Evolutionary conservation across 2,113 vertebrate genomes (phyloP).

Genomic region (Connochaetes taurinus): DNA sequence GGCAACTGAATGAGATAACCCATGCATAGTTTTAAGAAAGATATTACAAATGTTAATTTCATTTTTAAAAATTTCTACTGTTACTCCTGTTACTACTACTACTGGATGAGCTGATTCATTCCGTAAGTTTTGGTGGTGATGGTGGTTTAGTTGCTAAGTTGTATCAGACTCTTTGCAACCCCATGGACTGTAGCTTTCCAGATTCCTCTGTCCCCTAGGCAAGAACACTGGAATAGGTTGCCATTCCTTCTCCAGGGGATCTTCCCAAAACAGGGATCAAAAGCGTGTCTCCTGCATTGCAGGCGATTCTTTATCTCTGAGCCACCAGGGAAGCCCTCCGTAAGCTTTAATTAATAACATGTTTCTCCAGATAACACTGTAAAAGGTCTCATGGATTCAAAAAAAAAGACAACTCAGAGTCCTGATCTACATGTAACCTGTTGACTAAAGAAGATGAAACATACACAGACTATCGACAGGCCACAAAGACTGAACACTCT

Average conservation of each 20-base stretch:
- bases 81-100: neutral
- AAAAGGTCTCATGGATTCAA: neutral
- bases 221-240: neutral
- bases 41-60: neutral
- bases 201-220: neutral
- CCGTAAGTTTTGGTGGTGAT: neutral
- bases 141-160: neutral
- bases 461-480: neutral
- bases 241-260: neutral
- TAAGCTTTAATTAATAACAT: neutral
- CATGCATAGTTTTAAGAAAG: neutral
- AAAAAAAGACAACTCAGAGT: neutral
- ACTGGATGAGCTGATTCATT: neutral
- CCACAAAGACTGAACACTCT: neutral
- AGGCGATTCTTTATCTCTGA: neutral
- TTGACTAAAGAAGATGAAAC: neutral
- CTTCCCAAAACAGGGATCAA: neutral
- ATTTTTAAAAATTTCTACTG: neutral
- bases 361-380: neutral
- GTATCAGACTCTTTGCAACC: neutral
- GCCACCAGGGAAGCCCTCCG: neutral
- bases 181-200: neutral
- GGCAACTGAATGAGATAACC: neutral
- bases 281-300: neutral
- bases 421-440: neutral